Conservation (phyloP, 2,113 vertebrate species). For the Cavia porcellus region DNA sequence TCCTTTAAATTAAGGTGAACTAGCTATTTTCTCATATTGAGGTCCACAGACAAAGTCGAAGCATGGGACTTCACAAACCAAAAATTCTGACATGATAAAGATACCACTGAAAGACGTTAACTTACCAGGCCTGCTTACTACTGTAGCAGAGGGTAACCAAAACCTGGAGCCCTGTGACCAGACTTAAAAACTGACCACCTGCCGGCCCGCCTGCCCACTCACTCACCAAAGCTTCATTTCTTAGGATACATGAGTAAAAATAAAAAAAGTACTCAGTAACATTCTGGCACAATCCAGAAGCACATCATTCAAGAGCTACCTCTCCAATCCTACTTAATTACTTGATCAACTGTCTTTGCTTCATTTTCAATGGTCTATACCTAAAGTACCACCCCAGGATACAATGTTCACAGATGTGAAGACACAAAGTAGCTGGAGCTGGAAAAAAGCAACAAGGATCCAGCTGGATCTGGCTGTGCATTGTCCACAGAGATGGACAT, state of each 20-base stretch:
- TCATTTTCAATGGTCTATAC: neutral
- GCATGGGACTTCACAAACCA: constrained; percentile 29
- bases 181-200: neutral
- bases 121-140: neutral
- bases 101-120: constrained; percentile 45
- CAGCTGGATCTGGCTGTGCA: neutral
- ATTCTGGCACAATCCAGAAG: constrained; percentile 8
- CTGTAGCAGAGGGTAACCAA: constrained; percentile 37
- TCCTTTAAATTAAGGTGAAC: neutral
- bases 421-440: constrained; percentile 1
- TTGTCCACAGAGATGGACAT: neutral
- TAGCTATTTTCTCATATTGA: neutral
- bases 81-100: constrained; percentile 1
- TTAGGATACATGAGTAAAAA: neutral
- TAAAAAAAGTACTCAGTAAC: neutral
- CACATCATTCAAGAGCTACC: neutral
- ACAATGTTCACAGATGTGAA: neutral
- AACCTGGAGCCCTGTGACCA: neutral
- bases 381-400: constrained; percentile 8
- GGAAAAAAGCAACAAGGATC: constrained; percentile 5
- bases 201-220: too few relatives aligned
- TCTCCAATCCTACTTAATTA: constrained; percentile 54
- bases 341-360: neutral
- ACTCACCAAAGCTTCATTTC: neutral
- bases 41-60: neutral